phyloP scores from a whole-genome alignment of 2,797 vertebrate genomes.

The Pangasius sanitwongsei region DNA sequence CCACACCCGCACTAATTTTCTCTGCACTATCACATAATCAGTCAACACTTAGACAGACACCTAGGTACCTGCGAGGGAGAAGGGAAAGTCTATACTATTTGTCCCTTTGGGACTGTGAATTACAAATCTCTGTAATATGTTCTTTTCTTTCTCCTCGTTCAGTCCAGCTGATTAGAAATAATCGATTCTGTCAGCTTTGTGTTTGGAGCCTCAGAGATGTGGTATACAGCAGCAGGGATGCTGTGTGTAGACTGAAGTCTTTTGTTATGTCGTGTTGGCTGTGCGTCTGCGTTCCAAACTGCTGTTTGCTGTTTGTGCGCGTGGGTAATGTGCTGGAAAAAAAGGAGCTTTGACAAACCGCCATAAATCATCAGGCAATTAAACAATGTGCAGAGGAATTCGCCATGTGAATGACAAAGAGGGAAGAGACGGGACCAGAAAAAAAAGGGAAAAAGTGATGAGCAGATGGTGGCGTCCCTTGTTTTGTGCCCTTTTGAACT shows the following conservation, averaged over 20 bases:
- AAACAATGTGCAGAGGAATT: slow-evolving; percentile 45
- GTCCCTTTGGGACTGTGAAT: neutral
- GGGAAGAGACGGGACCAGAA: slow-evolving; percentile 14
- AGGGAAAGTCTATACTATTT: neutral
- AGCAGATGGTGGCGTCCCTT: slow-evolving; percentile 48
- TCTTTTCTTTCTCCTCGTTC: neutral
- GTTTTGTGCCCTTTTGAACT: slow-evolving; percentile 43
- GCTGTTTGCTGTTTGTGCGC: slow-evolving; percentile 43
- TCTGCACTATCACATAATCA: neutral
- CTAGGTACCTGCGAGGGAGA: neutral
- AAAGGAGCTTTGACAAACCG: slow-evolving; percentile 45
- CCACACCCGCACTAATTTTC: neutral
- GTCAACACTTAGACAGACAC: neutral
- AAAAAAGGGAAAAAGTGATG: slow-evolving; percentile 32
- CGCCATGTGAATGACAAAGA: slow-evolving; percentile 23
- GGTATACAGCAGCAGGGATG: neutral
- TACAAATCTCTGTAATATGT: neutral
- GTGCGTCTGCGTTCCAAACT: slow-evolving; percentile 28
- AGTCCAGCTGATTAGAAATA: slow-evolving; percentile 22
- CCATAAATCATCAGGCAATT: slow-evolving; percentile 57
- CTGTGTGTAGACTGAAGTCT: slow-evolving; percentile 5
- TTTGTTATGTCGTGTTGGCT: slow-evolving; percentile 28
- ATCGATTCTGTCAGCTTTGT: slow-evolving; percentile 21
- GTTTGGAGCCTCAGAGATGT: slow-evolving; percentile 4
- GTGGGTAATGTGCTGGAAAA: slow-evolving; percentile 55